phyloP scores from a whole-genome alignment of 2,888 invertebrate genomes.

The Andrena hattorfiana region DNA sequence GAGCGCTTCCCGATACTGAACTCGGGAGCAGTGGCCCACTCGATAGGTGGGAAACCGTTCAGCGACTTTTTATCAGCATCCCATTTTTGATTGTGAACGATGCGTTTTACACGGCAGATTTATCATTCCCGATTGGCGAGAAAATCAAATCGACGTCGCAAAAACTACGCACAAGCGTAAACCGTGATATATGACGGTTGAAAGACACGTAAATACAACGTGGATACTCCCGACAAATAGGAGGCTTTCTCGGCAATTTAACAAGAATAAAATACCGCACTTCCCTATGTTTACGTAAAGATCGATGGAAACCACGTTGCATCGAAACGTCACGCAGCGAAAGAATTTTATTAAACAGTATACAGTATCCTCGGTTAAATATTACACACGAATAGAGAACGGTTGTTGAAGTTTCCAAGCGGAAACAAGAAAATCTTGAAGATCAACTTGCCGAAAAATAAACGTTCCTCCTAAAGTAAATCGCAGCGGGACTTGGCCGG shows the following conservation, averaged over 20 bases:
- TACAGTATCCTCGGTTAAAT: constrained; percentile 1
- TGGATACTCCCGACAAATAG: too few relatives aligned
- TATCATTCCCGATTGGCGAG: constrained; percentile 9
- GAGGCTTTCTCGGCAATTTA: neutral
- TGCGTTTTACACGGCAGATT: neutral
- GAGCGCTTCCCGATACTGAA: constrained; percentile 28
- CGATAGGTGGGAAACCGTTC: constrained; percentile 5
- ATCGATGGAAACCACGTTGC: constrained; percentile 1
- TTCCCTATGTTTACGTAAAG: neutral
- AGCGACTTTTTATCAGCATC: constrained; percentile 3
- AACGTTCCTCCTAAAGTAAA: constrained; percentile 50
- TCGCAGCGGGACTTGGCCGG: constrained; percentile 4
- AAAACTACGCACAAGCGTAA: neutral
- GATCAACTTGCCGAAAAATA: constrained; percentile 17
- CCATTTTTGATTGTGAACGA: neutral
- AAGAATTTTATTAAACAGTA: neutral
- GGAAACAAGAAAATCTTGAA: constrained; percentile 16
- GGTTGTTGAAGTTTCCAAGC: neutral
- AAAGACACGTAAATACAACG: neutral
- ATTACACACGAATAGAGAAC: neutral
- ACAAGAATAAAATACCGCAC: neutral
- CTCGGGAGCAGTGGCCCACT: constrained; percentile 14
- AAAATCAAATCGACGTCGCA: constrained; percentile 13
- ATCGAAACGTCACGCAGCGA: neutral
- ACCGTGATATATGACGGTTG: neutral